Evolutionary conservation across 2,888 invertebrate genomes (phyloP).

Genomic region (Dione vanillae): DNA sequence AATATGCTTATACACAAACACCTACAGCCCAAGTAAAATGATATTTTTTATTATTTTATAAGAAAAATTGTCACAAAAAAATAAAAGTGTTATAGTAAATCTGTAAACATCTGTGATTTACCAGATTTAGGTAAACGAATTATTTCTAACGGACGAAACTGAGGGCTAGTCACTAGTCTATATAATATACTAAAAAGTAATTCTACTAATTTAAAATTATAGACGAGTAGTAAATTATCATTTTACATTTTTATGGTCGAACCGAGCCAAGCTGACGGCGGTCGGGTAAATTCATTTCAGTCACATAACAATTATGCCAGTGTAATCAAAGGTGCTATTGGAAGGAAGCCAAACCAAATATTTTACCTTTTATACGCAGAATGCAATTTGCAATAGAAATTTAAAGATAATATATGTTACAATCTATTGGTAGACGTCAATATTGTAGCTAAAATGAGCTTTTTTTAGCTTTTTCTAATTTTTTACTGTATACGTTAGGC

Average conservation of each 20-base stretch:
- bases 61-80: too few species aligned
- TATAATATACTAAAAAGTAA: neutral
- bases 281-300: conserved; percentile 42
- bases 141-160: too few species aligned
- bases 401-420: neutral
- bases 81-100: too few species aligned
- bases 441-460: neutral
- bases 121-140: too few species aligned
- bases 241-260: conserved; percentile 25
- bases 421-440: neutral
- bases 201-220: conserved; percentile 1
- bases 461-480: too few species aligned
- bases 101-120: too few species aligned
- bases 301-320: conserved; percentile 43
- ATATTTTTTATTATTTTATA: too few species aligned
- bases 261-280: conserved; percentile 35
- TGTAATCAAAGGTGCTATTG: conserved; percentile 46
- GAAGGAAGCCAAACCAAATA: conserved; percentile 40
- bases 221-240: conserved; percentile 20
- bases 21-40: too few species aligned
- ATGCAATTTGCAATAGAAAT: neutral
- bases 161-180: neutral
- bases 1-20: too few species aligned
- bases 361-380: neutral
- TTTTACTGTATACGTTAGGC: too few species aligned